A percentile compares a stretch with the other conserved stretches of the same genome.
phyloP scores from a whole-genome alignment of 2,888 invertebrate genomes.

The Polyommatus icarus region DNA sequence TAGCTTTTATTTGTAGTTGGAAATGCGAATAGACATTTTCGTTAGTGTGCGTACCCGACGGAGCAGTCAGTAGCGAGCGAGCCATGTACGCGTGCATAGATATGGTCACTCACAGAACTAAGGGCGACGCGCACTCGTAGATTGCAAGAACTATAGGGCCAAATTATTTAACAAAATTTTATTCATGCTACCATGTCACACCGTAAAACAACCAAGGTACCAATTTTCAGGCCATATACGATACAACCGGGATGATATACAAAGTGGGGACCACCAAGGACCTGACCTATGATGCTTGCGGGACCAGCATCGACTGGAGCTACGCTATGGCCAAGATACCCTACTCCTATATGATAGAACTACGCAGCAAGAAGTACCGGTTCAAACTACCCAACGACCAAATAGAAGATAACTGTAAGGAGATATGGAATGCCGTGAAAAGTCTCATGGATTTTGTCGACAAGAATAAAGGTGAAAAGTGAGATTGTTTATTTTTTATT shows the following conservation, averaged over 20 bases:
- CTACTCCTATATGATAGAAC: constrained; percentile 70
- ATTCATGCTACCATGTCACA: not conserved
- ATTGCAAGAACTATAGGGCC: too few relatives aligned
- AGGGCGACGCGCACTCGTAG: too few relatives aligned
- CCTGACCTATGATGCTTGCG: constrained; percentile 68
- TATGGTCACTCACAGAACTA: too few relatives aligned
- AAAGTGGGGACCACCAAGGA: constrained; percentile 72
- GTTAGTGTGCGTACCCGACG: too few relatives aligned
- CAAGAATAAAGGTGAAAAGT: constrained; percentile 40
- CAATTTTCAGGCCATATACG: constrained; percentile 63
- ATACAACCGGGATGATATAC: constrained; percentile 62
- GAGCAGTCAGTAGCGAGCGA: too few relatives aligned
- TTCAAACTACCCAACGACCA: constrained; percentile 66
- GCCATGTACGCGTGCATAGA: too few relatives aligned
- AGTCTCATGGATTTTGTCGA: constrained; percentile 66
- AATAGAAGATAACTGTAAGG: constrained; percentile 61
- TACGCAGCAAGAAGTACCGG: constrained; percentile 61
- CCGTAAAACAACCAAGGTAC: not conserved
- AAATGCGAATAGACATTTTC: too few relatives aligned
- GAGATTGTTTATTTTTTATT: not conserved
- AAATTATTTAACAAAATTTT: too few relatives aligned
- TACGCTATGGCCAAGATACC: constrained; percentile 70
- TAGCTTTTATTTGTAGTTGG: too few relatives aligned
- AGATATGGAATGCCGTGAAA: constrained; percentile 62
- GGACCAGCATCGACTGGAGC: constrained; percentile 73